Conservation (phyloP, 2,113 vertebrate genomes). For the Ameiurus melas region DNA sequence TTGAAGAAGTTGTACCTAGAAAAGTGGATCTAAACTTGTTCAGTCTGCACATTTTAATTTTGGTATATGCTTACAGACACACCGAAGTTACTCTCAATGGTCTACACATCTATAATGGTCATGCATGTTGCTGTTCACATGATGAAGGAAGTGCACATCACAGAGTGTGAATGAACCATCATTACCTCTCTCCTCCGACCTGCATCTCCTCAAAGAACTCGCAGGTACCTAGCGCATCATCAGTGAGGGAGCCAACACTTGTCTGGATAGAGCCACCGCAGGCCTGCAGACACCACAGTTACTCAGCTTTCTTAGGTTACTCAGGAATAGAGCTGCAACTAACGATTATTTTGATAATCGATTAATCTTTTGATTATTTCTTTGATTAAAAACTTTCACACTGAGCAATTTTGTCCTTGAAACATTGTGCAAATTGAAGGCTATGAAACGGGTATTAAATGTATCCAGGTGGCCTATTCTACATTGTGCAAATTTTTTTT, state of each 20-base stretch:
- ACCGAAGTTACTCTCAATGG: neutral
- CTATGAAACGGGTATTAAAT: too few species aligned
- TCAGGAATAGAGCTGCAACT: too few species aligned
- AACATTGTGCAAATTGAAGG: too few species aligned
- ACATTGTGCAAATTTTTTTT: too few species aligned
- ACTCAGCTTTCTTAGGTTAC: neutral
- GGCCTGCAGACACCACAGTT: slow-evolving; percentile 71
- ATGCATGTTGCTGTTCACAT: neutral
- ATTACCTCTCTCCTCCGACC: slow-evolving; percentile 92
- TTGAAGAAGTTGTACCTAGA: slow-evolving; percentile 94
- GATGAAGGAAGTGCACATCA: too few species aligned
- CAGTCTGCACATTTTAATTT: neutral
- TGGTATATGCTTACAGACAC: neutral
- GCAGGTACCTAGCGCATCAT: slow-evolving; percentile 89
- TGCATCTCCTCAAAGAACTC: slow-evolving; percentile 92
- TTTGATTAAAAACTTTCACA: too few species aligned
- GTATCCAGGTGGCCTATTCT: too few species aligned
- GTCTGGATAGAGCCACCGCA: slow-evolving; percentile 98
- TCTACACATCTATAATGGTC: neutral
- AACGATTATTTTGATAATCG: too few species aligned
- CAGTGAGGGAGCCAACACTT: slow-evolving; percentile 78
- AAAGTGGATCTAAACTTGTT: neutral
- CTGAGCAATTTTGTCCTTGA: too few species aligned
- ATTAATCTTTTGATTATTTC: too few species aligned
- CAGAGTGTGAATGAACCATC: neutral